phyloP scores from a whole-genome alignment of 2,113 vertebrate species.

The Antechinus flavipes region DNA sequence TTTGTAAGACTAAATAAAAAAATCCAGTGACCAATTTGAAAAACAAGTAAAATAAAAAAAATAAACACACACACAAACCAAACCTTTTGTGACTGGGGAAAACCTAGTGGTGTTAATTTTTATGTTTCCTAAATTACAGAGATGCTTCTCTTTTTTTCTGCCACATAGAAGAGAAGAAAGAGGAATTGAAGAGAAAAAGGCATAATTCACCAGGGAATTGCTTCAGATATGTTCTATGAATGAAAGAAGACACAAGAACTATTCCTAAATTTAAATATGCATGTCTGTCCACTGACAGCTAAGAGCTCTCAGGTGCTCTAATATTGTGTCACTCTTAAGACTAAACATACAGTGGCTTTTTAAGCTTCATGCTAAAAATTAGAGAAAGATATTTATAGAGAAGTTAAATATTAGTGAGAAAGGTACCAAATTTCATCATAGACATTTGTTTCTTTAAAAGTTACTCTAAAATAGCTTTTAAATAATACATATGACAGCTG shows the following conservation, averaged over 20 bases:
- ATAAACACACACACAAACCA: not conserved
- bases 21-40: slow-evolving; percentile 29
- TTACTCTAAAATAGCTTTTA: slow-evolving; percentile 34
- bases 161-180: not conserved
- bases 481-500: not conserved
- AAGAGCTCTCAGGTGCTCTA: not conserved
- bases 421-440: slow-evolving; percentile 13
- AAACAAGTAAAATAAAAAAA: slow-evolving; percentile 47
- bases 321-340: not conserved
- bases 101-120: not conserved
- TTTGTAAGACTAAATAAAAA: slow-evolving; percentile 30
- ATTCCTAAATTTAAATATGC: slow-evolving; percentile 37
- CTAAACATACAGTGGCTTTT: not conserved
- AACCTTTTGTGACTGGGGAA: not conserved
- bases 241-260: not conserved
- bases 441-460: slow-evolving; percentile 23
- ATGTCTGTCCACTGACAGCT: not conserved
- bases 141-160: not conserved
- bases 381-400: not conserved
- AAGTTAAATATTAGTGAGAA: slow-evolving; percentile 5
- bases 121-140: not conserved
- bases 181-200: not conserved
- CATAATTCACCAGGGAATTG: not conserved
- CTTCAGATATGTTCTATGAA: not conserved
- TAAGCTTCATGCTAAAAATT: slow-evolving; percentile 17